Evolutionary conservation across 2,797 vertebrate genomes (phyloP).

Genomic region (Pygocentrus nattereri): DNA sequence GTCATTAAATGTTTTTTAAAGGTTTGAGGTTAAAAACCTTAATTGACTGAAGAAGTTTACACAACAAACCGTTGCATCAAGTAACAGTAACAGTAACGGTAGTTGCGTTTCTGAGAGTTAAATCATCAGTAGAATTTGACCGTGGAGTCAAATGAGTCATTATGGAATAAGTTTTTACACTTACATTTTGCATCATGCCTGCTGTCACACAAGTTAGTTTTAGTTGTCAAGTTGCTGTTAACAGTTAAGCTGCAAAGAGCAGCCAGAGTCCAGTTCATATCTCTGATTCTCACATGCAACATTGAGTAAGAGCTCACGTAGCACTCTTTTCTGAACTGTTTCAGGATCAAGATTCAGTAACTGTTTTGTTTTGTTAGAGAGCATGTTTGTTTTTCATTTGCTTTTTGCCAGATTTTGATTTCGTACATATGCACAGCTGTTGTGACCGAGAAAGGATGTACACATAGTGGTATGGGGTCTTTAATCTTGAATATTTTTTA

Average conservation of each 20-base stretch:
- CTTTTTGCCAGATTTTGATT: neutral
- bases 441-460: neutral
- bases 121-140: neutral
- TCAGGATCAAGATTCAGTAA: conserved; percentile 3
- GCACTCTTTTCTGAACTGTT: conserved; percentile 1
- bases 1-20: no score
- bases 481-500: neutral
- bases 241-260: neutral
- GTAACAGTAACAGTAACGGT: neutral
- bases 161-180: neutral
- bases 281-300: neutral
- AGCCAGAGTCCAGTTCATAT: neutral
- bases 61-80: neutral
- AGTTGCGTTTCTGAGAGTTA: neutral
- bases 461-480: neutral
- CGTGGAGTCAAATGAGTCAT: neutral
- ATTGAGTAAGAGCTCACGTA: neutral
- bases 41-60: no score
- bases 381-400: neutral
- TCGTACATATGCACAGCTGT: neutral
- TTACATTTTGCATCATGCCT: neutral
- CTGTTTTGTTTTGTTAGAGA: neutral
- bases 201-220: neutral
- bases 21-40: no score
- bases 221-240: neutral